Base-by-base conservation (phyloP, 1,140 invertebrate genomes). In the Drosophila nannoptera region DNA sequence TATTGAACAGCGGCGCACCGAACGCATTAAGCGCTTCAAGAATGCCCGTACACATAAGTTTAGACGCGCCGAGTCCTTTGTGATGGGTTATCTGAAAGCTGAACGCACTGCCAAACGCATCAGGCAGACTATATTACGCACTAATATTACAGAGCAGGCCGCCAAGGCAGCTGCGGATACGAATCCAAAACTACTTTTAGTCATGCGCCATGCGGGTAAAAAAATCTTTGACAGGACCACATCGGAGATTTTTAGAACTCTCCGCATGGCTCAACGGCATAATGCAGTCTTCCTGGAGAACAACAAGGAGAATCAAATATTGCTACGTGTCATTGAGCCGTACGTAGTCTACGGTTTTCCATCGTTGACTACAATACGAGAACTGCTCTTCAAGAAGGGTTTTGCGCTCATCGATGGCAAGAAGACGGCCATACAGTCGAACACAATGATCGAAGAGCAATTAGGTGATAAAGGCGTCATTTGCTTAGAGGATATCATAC, bases 401-500 rank as follows among this genome's bases (percentile, higher is more conserved):
- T 90, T 90, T 50, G 87, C 87, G 0, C 66, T 38, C 7, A 64
- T 90, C n/a, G 58, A 88, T 12, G 69, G 54, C 6, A 88, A 87
- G 31, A 89, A 90, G 53, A 86, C 78, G 4, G 68, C 87, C 7
- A 90, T 90, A 38, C 84, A 88, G 75, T 90, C 87, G 2, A 88
- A 88, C 66, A 82, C 77, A 31, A 72, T 89, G 75, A 77, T 90
- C 6, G 87, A 87, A 61, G 77, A 89, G 56, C 73, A 86, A 4
- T 56, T 89, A 43, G 88, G 89, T 2, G 77, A 88, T 1, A 75
- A 86, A 42, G 89, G 87, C 35, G 69, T 89, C 5, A 89, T 89
- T 54, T 88, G 89, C 48, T 60, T 89, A 63, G 89, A 90, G 60
- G 89, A 90, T 58, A 87, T 90, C n/a, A 87, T 90, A 5, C 89